Base-by-base conservation (phyloP, 2,797 vertebrate species). In the Anolis apletophallus region DNA sequence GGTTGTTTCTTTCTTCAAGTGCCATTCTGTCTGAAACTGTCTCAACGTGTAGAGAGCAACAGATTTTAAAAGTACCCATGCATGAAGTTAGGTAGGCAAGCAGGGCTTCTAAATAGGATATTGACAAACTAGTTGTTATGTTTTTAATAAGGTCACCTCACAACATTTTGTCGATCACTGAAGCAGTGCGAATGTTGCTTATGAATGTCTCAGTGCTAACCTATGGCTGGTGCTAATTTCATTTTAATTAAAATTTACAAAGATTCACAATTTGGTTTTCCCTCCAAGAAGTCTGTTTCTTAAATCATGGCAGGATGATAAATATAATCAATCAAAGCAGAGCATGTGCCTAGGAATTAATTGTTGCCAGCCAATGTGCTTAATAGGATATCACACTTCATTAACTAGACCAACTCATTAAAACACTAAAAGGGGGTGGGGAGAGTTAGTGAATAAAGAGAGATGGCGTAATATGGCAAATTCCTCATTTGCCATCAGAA, bases 301-400 rank as follows among this genome's bases (percentile, higher is more conserved):
- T 64, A 88, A 90, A 90, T 86, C 84, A 52, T 75, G 21, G 69
- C 72, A 72, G 87, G 76, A 67, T 86, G 69, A 86, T 91, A 94
- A 94, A 91, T 89, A 73, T 16, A 92, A 92, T 89, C 85, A 85
- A 87, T 94, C 85, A 88, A 75, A 69, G 87, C 86, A 73, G 85
- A 79, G 76, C 68, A 87, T 86, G 26, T 81, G 86, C 86, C 54
- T 71, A 86, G 85, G 69, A 92, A 92, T 92, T 93, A 93, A 86
- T 93, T 94, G 89, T 87, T 92, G 80, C 80, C 64, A 91, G 92
- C 89, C 90, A 74, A 86, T 85, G 71, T 92, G 88, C 91, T 93
- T 95, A 93, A 91, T 92, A 80, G 61, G 2, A 76, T 84, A 92
- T 79, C 85, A 86, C 80, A 85, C 91, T 92, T 93, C 32, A 83